Conservation (phyloP, 2,113 vertebrate species). For the Carassius carassius region DNA sequence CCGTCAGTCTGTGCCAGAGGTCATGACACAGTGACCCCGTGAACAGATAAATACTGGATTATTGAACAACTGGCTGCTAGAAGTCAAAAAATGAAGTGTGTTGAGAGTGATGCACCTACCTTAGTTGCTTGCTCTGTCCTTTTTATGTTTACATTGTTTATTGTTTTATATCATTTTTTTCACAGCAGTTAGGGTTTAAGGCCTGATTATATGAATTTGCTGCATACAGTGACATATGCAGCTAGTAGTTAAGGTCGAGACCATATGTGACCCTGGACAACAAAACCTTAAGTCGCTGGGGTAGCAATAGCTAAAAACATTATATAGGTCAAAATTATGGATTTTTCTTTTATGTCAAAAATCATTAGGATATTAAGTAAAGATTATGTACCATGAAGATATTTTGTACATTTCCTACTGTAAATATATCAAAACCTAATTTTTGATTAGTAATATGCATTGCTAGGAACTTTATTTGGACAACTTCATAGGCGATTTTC, state of each 20-base stretch:
- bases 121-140: neutral
- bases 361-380: too few species aligned
- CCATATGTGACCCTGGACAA: too few species aligned
- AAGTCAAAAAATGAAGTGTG: neutral
- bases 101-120: neutral
- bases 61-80: neutral
- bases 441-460: too few species aligned
- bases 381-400: too few species aligned
- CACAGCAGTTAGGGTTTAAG: neutral
- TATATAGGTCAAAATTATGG: too few species aligned
- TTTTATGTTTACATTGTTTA: neutral
- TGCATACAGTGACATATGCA: neutral
- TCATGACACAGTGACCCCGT: neutral
- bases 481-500: too few species aligned
- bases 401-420: too few species aligned
- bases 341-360: too few species aligned
- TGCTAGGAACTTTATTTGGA: too few species aligned
- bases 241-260: neutral
- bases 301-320: too few species aligned
- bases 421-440: too few species aligned
- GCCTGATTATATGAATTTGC: neutral
- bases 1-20: slow-evolving; percentile 17
- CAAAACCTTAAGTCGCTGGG: too few species aligned
- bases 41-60: neutral
- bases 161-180: neutral